Conservation (phyloP, 2,797 vertebrate genomes). For the Glossophaga mutica region DNA sequence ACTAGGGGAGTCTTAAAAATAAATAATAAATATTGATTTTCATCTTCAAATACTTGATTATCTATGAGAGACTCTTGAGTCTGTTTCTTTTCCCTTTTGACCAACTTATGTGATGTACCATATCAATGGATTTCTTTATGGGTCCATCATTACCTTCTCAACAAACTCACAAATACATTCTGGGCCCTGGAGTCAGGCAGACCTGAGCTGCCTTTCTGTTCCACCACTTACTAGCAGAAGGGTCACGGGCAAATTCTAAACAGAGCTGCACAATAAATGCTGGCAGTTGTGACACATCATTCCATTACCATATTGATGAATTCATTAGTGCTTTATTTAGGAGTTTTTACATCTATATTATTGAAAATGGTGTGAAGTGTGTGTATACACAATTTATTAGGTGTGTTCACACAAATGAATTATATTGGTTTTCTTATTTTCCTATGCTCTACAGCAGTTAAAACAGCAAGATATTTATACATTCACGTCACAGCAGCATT, state of each 20-base stretch:
- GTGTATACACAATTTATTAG: not conserved
- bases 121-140: not conserved
- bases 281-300: not conserved
- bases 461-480: not conserved
- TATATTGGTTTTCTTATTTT: not conserved
- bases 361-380: not conserved
- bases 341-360: not conserved
- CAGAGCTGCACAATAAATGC: not conserved
- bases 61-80: not conserved
- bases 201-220: not conserved
- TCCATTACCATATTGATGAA: not conserved
- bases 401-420: not conserved
- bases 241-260: not conserved
- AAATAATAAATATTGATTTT: constrained; percentile 6
- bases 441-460: not conserved
- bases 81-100: not conserved
- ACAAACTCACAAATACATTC: not conserved
- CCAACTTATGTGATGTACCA: not conserved
- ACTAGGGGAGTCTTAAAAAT: not conserved
- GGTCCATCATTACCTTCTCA: not conserved
- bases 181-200: not conserved
- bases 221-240: not conserved
- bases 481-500: not conserved
- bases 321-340: not conserved
- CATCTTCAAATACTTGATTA: not conserved